These are phyloP conservation scores for Donacobius atricapilla DNA, from an alignment of 2,113 vertebrate species.

Conservation along the genomic window DNA sequence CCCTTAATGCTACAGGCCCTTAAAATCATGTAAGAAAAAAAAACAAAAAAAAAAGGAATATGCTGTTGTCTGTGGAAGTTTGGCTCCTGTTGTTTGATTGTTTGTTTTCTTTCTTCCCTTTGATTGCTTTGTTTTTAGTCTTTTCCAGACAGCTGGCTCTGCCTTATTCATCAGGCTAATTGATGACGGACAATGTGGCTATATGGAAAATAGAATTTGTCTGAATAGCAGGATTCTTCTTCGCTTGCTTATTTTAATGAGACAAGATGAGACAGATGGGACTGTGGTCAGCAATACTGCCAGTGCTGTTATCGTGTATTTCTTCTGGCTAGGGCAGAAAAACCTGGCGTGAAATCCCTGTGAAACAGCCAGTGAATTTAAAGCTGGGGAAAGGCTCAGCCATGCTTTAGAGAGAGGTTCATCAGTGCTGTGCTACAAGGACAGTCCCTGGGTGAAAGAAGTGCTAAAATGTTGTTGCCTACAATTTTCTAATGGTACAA, in stretches of 20 bases:
- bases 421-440: background rate
- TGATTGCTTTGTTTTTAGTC: constrained; percentile 22
- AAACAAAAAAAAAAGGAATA: background rate
- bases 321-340: background rate
- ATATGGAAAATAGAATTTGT: background rate
- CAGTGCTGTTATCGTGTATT: background rate
- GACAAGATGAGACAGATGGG: background rate
- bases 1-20: background rate
- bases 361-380: background rate
- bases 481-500: background rate
- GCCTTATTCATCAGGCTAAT: constrained; percentile 32
- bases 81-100: background rate
- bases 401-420: background rate
- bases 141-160: constrained; percentile 24
- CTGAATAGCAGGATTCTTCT: constrained; percentile 15
- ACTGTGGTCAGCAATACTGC: background rate
- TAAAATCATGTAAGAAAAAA: background rate
- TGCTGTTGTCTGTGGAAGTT: background rate
- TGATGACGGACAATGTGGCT: background rate
- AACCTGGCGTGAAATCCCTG: background rate
- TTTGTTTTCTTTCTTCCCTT: background rate
- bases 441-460: background rate
- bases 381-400: background rate
- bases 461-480: background rate
- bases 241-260: background rate